These are phyloP conservation scores for Himalopsyche phryganea DNA, from an alignment of 1,140 invertebrate species.

Conservation along the genomic window DNA sequence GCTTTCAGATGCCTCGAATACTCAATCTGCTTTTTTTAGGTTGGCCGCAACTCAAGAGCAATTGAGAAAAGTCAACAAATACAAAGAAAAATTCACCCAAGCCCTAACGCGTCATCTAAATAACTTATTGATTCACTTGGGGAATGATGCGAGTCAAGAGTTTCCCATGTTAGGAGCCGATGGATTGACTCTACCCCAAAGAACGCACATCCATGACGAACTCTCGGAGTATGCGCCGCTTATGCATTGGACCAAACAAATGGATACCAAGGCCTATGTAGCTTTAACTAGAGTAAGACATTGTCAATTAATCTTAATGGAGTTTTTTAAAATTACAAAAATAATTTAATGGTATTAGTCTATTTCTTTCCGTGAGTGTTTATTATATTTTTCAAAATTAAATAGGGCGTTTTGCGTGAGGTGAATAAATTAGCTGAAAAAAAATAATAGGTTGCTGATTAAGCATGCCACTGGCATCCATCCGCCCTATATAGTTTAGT, in stretches of 20 bases:
- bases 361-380: too few species aligned
- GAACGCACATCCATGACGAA: slow-evolving; percentile 76
- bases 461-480: too few species aligned
- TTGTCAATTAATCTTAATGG: too few species aligned
- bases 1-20: too few species aligned
- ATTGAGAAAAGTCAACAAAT: slow-evolving; percentile 77
- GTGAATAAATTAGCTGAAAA: too few species aligned
- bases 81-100: slow-evolving; percentile 79
- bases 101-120: slow-evolving; percentile 83
- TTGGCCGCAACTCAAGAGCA: slow-evolving; percentile 86
- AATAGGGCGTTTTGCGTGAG: too few species aligned
- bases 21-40: slow-evolving; percentile 44
- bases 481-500: too few species aligned
- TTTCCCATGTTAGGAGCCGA: slow-evolving; percentile 39
- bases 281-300: slow-evolving; percentile 62
- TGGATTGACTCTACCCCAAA: slow-evolving; percentile 71
- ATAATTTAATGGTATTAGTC: too few species aligned
- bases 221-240: slow-evolving; percentile 81
- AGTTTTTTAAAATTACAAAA: too few species aligned
- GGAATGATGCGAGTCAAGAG: slow-evolving; percentile 42
- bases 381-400: too few species aligned
- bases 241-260: slow-evolving; percentile 85
- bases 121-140: slow-evolving; percentile 90
- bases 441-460: too few species aligned
- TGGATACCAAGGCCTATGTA: slow-evolving; percentile 78